Evolutionary conservation across 2,113 vertebrate genomes (phyloP).

Genomic region (Progne subis): DNA sequence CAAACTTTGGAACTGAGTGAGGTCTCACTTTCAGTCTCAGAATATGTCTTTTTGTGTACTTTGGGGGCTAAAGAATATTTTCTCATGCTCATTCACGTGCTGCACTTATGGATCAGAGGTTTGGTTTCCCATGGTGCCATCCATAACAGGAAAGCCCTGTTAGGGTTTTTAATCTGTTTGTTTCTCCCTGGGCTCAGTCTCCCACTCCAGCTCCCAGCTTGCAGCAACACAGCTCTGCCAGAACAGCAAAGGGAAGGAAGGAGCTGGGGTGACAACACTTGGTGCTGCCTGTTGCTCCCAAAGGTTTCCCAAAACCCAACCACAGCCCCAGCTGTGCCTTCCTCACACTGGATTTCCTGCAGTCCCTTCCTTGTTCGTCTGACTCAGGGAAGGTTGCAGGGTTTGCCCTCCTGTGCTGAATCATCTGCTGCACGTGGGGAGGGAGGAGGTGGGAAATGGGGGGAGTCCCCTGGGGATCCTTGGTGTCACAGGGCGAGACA

Average conservation of each 20-base stretch:
- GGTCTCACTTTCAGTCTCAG: not conserved
- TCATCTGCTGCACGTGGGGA: not conserved
- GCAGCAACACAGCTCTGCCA: not conserved
- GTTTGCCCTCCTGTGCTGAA: not conserved
- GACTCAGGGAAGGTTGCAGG: not conserved
- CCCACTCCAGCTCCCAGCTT: not conserved
- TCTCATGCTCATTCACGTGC: not conserved
- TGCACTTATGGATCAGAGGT: not conserved
- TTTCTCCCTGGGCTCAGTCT: not conserved
- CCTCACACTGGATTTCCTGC: not conserved
- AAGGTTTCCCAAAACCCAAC: not conserved
- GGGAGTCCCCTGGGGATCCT: not conserved
- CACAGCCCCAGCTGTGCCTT: not conserved
- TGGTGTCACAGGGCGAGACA: rapidly evolving
- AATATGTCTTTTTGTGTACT: not conserved
- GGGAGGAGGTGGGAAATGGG: not conserved
- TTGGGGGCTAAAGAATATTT: not conserved
- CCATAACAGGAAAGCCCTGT: not conserved
- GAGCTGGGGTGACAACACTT: not conserved
- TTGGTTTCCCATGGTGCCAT: not conserved
- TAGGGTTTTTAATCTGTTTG: not conserved
- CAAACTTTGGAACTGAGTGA: not conserved
- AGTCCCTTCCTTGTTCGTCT: not conserved
- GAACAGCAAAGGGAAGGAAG: not conserved
- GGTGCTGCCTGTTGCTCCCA: not conserved